Percentiles rank a stretch among this genome's conserved stretches.
Conservation (phyloP, 2,888 invertebrate species). For the Eristalis intricaria region DNA sequence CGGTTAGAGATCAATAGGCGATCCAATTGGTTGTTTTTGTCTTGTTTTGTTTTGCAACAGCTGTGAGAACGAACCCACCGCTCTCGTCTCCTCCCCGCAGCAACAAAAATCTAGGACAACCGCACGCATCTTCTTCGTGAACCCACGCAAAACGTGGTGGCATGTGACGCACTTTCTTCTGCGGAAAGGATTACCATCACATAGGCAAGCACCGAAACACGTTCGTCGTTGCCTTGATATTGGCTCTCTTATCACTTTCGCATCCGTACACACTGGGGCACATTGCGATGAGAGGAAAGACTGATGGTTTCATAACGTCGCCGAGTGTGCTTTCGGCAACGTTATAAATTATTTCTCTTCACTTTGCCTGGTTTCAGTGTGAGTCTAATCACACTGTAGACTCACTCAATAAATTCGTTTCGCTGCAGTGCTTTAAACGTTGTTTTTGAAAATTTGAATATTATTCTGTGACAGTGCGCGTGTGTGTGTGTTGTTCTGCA, state of each 20-base stretch:
- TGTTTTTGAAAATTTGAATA: not conserved
- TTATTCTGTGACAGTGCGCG: not conserved
- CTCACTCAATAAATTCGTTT: not conserved
- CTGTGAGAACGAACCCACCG: too few species aligned
- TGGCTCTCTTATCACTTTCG: constrained; percentile 53
- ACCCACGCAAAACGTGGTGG: not conserved
- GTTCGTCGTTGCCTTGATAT: constrained; percentile 15
- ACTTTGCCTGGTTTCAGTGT: constrained; percentile 5
- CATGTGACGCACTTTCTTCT: constrained; percentile 8
- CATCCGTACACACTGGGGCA: not conserved
- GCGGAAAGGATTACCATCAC: constrained; percentile 6
- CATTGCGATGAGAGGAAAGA: constrained; percentile 21
- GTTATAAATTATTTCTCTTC: constrained; percentile 49
- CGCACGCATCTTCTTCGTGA: not conserved
- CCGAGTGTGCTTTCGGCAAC: constrained; percentile 44
- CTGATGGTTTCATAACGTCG: constrained; percentile 50
- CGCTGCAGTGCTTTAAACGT: not conserved
- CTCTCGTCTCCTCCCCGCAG: too few species aligned
- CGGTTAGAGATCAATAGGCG: constrained; percentile 34
- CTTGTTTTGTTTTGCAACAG: not conserved
- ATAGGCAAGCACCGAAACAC: constrained; percentile 21
- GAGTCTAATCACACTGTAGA: not conserved
- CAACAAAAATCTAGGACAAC: not conserved
- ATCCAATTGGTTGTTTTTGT: constrained; percentile 8
- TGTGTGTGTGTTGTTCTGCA: not conserved